These are phyloP conservation scores for Aphelenchoides bicaudatus DNA, from an alignment of 2,888 invertebrate genomes.

Conservation along the genomic window DNA sequence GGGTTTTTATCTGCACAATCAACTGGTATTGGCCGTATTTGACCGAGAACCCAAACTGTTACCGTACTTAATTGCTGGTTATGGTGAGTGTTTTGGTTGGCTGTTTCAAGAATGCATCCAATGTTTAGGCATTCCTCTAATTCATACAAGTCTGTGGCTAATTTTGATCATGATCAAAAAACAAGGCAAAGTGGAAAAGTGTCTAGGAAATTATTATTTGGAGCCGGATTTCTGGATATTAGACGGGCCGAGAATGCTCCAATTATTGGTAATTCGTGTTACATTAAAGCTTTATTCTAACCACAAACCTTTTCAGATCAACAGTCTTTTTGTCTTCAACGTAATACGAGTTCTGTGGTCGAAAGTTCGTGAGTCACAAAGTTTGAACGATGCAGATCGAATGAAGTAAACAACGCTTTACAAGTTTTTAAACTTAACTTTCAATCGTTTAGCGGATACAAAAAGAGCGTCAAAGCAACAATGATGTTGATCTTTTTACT, in stretches of 20 bases:
- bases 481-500: slow-evolving; percentile 64
- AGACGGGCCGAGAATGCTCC: slow-evolving; percentile 77
- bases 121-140: slow-evolving; percentile 51
- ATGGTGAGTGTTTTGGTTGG: slow-evolving; percentile 23
- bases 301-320: slow-evolving; percentile 61
- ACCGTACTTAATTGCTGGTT: slow-evolving; percentile 31
- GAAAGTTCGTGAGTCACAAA: slow-evolving; percentile 63
- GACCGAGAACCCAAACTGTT: slow-evolving; percentile 62
- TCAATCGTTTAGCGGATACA: no score
- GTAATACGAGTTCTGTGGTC: slow-evolving; percentile 64
- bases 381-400: slow-evolving; percentile 63
- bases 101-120: background rate
- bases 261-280: slow-evolving; percentile 72
- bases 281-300: slow-evolving; percentile 7
- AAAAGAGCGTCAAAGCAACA: slow-evolving; percentile 65
- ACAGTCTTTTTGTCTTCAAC: slow-evolving; percentile 64
- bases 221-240: slow-evolving; percentile 72
- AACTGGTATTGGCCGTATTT: slow-evolving; percentile 69
- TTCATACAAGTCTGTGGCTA: slow-evolving; percentile 57
- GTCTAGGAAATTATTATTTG: slow-evolving; percentile 59
- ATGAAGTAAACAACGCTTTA: slow-evolving; percentile 60
- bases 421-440: slow-evolving; percentile 17
- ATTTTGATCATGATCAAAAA: slow-evolving; percentile 49
- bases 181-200: slow-evolving; percentile 52
- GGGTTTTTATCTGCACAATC: slow-evolving; percentile 81